A percentile compares a stretch with the other conserved stretches of the same genome.
Conservation (phyloP, 2,797 vertebrate species). For the Acrossocheilus fasciatus region DNA sequence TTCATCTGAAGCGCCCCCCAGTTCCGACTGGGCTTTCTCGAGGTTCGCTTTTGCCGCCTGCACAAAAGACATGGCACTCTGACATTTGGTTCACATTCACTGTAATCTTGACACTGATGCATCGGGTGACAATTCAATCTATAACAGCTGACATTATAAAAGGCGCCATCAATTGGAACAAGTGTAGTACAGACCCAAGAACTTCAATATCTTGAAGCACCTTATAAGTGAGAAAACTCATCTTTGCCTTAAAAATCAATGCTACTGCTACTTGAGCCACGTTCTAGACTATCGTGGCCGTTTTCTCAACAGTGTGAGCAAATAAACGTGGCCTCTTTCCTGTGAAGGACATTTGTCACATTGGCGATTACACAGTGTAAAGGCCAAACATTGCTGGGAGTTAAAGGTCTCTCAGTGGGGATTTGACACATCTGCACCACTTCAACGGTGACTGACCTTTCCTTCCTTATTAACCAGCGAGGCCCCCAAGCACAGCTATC, state of each 20-base stretch:
- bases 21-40: constrained; percentile 87
- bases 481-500: constrained; percentile 72
- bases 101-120: constrained; percentile 8
- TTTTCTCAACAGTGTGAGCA: constrained; percentile 57
- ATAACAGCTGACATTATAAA: constrained; percentile 40
- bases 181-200: background rate
- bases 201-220: constrained; percentile 34
- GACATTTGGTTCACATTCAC: constrained; percentile 7
- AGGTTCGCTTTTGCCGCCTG: constrained; percentile 89
- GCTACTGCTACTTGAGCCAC: background rate
- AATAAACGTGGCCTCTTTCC: constrained; percentile 72
- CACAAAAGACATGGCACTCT: constrained; percentile 58
- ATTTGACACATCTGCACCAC: constrained; percentile 83
- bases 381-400: constrained; percentile 86
- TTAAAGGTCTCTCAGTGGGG: constrained; percentile 86
- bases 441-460: constrained; percentile 85
- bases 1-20: constrained; percentile 80
- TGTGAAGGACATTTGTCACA: constrained; percentile 82
- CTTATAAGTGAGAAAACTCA: constrained; percentile 38
- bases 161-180: constrained; percentile 14
- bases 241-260: constrained; percentile 37
- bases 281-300: constrained; percentile 3
- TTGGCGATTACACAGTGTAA: constrained; percentile 82
- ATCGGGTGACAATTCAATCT: background rate
- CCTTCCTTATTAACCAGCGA: constrained; percentile 80